Evolutionary conservation across 2,797 vertebrate species (phyloP).

Genomic region (Characodon lateralis): DNA sequence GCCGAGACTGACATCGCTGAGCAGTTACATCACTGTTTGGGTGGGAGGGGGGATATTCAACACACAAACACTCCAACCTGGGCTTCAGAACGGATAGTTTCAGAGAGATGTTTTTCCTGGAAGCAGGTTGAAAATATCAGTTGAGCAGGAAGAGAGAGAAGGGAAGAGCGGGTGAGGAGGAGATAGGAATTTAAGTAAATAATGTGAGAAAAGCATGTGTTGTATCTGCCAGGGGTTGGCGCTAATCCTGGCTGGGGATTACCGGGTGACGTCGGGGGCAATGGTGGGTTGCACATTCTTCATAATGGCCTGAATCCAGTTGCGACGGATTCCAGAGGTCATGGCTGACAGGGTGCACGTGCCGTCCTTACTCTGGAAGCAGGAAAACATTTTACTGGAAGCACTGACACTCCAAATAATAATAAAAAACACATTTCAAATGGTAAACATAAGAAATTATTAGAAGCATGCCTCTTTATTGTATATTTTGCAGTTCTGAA

Average conservation of each 20-base stretch:
- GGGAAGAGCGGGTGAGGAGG: conserved; percentile 79
- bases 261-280: conserved; percentile 96
- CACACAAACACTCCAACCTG: conserved; percentile 89
- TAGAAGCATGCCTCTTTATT: not conserved
- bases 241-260: conserved; percentile 64
- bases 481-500: too few species aligned
- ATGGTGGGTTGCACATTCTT: conserved; percentile 92
- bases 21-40: conserved; percentile 72
- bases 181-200: conserved; percentile 57
- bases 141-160: conserved; percentile 56
- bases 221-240: conserved; percentile 45
- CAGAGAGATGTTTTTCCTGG: conserved; percentile 93
- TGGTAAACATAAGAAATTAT: not conserved
- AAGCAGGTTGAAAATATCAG: conserved; percentile 72
- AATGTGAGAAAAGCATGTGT: conserved; percentile 54
- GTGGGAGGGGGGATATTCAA: conserved; percentile 50
- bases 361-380: conserved; percentile 89
- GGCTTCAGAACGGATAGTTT: conserved; percentile 92
- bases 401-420: conserved; percentile 6
- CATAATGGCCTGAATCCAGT: conserved; percentile 99
- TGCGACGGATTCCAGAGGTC: conserved; percentile 97
- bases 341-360: conserved; percentile 94
- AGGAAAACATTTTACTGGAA: conserved; percentile 28
- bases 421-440: not conserved
- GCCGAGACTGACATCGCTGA: conserved; percentile 73